Evolutionary conservation across 2,888 invertebrate genomes (phyloP).

Genomic region (Lissocephala sabroskyi): DNA sequence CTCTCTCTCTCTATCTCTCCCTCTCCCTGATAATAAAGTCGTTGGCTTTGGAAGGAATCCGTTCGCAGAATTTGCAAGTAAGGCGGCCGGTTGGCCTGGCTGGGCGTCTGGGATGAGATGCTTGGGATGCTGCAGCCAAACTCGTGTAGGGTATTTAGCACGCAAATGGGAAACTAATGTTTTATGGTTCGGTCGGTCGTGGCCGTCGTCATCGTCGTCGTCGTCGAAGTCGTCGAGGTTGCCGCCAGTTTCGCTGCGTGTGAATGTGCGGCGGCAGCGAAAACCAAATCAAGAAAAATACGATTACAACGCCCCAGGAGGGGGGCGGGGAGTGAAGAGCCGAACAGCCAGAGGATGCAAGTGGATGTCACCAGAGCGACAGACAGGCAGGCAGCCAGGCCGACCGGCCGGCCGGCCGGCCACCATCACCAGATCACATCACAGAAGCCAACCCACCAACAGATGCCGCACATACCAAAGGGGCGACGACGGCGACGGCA

Average conservation of each 20-base stretch:
- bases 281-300: conserved; percentile 37
- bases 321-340: too few species aligned
- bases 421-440: conserved; percentile 42
- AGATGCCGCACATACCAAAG: conserved; percentile 63
- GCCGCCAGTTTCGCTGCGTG: conserved; percentile 17
- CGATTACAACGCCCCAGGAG: conserved; percentile 46
- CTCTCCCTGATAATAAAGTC: too few species aligned
- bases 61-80: too few species aligned
- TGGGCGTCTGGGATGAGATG: too few species aligned
- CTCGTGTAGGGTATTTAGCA: conserved; percentile 54
- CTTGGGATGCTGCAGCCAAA: conserved; percentile 7
- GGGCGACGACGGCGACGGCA: too few species aligned
- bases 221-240: conserved; percentile 14
- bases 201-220: conserved; percentile 25
- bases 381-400: too few species aligned
- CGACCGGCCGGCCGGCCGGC: too few species aligned
- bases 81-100: too few species aligned
- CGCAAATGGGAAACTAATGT: conserved; percentile 63
- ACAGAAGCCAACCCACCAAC: conserved; percentile 47
- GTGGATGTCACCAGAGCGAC: conserved; percentile 56
- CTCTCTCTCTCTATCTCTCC: too few species aligned
- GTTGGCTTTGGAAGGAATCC: too few species aligned
- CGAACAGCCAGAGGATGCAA: conserved; percentile 23
- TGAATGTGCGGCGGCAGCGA: conserved; percentile 40
- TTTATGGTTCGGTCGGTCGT: conserved; percentile 52